A percentile compares a stretch with the other conserved stretches of the same genome.
phyloP scores from a whole-genome alignment of 1,140 invertebrate species.

The Drosophila kohkoa region DNA sequence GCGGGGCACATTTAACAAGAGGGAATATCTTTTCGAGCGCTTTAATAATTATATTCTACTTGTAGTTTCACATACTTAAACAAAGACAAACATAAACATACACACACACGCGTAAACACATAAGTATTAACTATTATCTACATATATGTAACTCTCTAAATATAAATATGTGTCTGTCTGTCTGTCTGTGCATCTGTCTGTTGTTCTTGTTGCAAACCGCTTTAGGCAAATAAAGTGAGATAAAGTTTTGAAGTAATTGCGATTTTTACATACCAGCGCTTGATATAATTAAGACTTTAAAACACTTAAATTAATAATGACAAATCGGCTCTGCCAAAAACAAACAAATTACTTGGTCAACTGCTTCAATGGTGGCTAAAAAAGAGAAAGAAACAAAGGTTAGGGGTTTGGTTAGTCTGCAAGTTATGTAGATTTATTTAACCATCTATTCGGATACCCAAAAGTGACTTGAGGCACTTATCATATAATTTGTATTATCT shows the following conservation, averaged over 20 bases:
- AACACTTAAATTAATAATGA: conserved; percentile 63
- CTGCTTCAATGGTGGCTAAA: conserved; percentile 78
- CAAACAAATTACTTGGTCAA: conserved; percentile 63
- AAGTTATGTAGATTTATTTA: too few species aligned
- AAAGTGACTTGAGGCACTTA: too few species aligned
- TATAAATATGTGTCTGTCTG: conserved; percentile 60
- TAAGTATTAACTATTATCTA: conserved; percentile 71
- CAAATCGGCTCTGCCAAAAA: conserved; percentile 15
- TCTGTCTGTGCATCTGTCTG: conserved; percentile 21
- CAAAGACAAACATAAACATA: conserved; percentile 19
- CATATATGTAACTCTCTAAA: conserved; percentile 59
- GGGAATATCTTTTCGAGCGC: conserved; percentile 45
- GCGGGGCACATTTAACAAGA: conserved; percentile 44
- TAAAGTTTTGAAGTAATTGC: conserved; percentile 44
- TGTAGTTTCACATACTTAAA: conserved; percentile 43
- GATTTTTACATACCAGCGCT: conserved; percentile 61
- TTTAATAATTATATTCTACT: conserved; percentile 41
- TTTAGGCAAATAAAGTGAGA: conserved; percentile 45
- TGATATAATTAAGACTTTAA: conserved; percentile 66
- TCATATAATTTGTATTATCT: too few species aligned
- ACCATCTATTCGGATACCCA: too few species aligned
- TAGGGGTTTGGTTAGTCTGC: too few species aligned
- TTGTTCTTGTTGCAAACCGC: conserved; percentile 39
- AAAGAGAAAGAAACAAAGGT: not conserved
- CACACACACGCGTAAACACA: conserved; percentile 38